These are phyloP conservation scores for Panopea generosa DNA, from an alignment of 2,888 invertebrate species.

Conservation along the genomic window DNA sequence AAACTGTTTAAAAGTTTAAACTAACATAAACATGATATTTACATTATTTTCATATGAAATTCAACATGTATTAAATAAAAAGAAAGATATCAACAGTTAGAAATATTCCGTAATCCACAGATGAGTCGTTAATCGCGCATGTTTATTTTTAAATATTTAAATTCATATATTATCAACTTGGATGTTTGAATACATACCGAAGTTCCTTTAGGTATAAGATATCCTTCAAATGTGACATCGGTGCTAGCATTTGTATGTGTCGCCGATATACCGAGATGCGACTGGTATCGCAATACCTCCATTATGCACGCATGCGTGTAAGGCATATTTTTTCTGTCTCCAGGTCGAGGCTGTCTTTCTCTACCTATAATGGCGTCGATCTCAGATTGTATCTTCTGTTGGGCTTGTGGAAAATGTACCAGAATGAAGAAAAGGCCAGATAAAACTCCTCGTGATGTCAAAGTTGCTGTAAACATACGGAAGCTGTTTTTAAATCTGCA, in stretches of 20 bases:
- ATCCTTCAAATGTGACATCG: constrained; percentile 60
- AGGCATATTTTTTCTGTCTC: constrained; percentile 64
- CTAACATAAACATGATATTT: no score
- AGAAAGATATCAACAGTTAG: no score
- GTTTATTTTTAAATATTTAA: no score
- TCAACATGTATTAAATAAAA: no score
- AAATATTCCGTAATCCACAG: no score
- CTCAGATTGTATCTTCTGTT: constrained; percentile 71
- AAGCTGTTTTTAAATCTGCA: background rate
- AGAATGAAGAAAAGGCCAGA: constrained; percentile 70
- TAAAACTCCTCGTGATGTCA: constrained; percentile 67
- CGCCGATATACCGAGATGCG: constrained; percentile 74
- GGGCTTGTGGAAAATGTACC: constrained; percentile 70
- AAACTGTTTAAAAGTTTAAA: no score
- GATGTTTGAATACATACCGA: constrained; percentile 65
- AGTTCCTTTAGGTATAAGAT: constrained; percentile 63
- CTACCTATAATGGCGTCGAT: constrained; percentile 70
- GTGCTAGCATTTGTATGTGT: constrained; percentile 72
- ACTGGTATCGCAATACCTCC: constrained; percentile 72
- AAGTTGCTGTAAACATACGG: constrained; percentile 56
- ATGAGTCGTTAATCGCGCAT: no score
- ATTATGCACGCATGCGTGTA: constrained; percentile 74
- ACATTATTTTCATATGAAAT: no score
- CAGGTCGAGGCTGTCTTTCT: constrained; percentile 55
- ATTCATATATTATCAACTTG: no score